phyloP scores from a whole-genome alignment of 2,888 invertebrate species.

The Chaitophorus viminalis region DNA sequence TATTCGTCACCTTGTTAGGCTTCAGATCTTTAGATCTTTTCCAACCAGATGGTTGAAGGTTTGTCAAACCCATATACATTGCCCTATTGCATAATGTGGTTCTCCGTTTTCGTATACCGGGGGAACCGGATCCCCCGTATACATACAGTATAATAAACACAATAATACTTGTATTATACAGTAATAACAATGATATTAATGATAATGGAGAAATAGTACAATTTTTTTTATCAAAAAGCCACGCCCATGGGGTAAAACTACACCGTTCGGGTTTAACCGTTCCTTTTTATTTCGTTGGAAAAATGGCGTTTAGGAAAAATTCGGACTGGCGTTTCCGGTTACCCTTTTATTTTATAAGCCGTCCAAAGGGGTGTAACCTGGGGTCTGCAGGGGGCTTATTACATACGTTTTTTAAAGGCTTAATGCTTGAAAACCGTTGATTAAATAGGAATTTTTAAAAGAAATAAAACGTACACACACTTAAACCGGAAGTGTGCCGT shows the following conservation, averaged over 20 bases:
- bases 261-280: conserved; percentile 52
- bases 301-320: conserved; percentile 61
- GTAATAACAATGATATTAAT: conserved; percentile 60
- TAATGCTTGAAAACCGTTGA: conserved; percentile 55
- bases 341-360: conserved; percentile 55
- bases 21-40: conserved; percentile 17
- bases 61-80: conserved; percentile 19
- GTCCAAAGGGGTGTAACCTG: conserved; percentile 54
- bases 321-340: conserved; percentile 62
- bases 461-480: conserved; percentile 35
- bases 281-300: conserved; percentile 48
- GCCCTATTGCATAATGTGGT: conserved; percentile 56
- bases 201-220: conserved; percentile 59
- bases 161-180: conserved; percentile 56
- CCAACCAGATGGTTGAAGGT: conserved; percentile 52
- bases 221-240: conserved; percentile 42
- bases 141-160: conserved; percentile 50
- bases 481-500: conserved; percentile 61
- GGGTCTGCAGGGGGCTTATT: conserved; percentile 60
- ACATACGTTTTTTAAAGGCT: conserved; percentile 56
- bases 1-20: conserved; percentile 28
- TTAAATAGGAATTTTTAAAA: conserved; percentile 39
- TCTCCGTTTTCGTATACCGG: conserved; percentile 52
- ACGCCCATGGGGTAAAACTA: conserved; percentile 61
- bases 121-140: conserved; percentile 57